These are phyloP conservation scores for Parambassis ranga DNA, from an alignment of 2,797 vertebrate species.

Conservation along the genomic window DNA sequence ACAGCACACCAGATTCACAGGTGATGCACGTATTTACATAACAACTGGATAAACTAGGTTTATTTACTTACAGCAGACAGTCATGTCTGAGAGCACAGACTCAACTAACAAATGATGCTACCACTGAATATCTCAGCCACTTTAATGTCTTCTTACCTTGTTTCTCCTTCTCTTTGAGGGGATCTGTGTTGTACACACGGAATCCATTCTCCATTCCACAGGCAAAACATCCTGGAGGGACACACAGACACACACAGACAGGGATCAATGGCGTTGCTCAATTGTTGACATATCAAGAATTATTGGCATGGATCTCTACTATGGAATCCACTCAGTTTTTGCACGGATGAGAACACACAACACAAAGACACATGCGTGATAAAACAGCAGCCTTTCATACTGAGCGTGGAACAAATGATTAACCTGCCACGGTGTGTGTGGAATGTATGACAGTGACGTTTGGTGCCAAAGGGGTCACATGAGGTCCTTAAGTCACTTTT, in stretches of 20 bases:
- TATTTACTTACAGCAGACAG: background rate
- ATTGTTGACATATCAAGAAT: background rate
- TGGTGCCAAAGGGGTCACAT: background rate
- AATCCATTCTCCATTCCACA: slow-evolving; percentile 99
- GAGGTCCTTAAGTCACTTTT: slow-evolving; percentile 13
- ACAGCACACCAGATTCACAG: too few species aligned
- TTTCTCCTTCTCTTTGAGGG: slow-evolving; percentile 98
- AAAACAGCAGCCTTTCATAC: background rate
- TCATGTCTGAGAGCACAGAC: too few species aligned
- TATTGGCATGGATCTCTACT: background rate
- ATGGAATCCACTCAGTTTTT: background rate
- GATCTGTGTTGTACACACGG: slow-evolving; percentile 98
- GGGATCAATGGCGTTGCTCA: background rate
- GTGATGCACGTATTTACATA: too few species aligned
- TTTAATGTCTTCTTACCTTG: slow-evolving; percentile 85
- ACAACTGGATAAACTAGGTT: too few species aligned
- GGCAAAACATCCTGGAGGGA: slow-evolving; percentile 92
- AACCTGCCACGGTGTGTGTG: background rate
- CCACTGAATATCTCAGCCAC: too few species aligned
- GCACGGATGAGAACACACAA: background rate
- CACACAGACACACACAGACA: slow-evolving; percentile 11
- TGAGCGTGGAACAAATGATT: background rate
- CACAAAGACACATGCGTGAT: background rate
- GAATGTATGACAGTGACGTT: background rate
- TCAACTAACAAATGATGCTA: too few species aligned